These are phyloP conservation scores for Tachystola acroxantha DNA, from an alignment of 2,888 invertebrate species.

Conservation along the genomic window DNA sequence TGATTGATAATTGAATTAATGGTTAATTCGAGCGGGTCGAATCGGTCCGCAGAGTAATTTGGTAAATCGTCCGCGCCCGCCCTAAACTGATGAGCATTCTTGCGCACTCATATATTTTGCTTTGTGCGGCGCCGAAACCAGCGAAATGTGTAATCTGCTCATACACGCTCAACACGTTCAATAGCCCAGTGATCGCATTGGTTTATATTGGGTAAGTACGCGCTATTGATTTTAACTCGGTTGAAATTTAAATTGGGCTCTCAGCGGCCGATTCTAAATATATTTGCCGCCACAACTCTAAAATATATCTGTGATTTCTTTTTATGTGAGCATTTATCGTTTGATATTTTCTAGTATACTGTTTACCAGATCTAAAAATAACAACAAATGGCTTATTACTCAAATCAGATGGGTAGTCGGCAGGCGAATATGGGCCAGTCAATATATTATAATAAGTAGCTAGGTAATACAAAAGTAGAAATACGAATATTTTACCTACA, in stretches of 20 bases:
- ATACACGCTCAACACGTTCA: slow-evolving; percentile 8
- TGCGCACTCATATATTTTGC: slow-evolving; percentile 34
- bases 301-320: too few species aligned
- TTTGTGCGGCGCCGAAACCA: slow-evolving; percentile 22
- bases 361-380: too few species aligned
- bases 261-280: too few species aligned
- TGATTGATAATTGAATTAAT: slow-evolving; percentile 44
- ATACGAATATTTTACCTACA: too few species aligned
- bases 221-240: slow-evolving; percentile 1
- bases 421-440: too few species aligned
- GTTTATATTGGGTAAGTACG: background rate
- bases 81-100: slow-evolving; percentile 31
- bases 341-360: too few species aligned
- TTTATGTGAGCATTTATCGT: too few species aligned
- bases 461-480: too few species aligned
- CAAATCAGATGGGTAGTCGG: too few species aligned
- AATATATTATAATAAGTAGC: too few species aligned
- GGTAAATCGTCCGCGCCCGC: slow-evolving; percentile 27
- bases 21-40: slow-evolving; percentile 32
- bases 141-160: slow-evolving; percentile 22
- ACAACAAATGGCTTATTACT: too few species aligned
- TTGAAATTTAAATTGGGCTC: background rate
- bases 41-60: slow-evolving; percentile 35
- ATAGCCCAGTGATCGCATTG: slow-evolving; percentile 5
- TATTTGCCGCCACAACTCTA: too few species aligned